These are phyloP conservation scores for Cebus imitator DNA, from an alignment of 2,113 vertebrate genomes.

Conservation along the genomic window DNA sequence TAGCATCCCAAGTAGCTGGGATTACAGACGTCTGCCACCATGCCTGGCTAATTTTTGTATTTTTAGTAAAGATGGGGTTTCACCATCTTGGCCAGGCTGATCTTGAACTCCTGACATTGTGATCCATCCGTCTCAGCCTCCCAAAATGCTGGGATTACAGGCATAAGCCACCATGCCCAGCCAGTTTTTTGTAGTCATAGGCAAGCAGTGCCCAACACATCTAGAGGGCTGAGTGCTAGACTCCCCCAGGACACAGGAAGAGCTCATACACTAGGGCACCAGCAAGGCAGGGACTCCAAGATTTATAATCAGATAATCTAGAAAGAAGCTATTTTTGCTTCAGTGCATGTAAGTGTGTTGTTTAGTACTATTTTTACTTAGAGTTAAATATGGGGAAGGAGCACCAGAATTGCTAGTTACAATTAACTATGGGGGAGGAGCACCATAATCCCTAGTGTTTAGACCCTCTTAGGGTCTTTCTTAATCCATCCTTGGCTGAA, in stretches of 20 bases:
- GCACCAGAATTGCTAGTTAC: not conserved
- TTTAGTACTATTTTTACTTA: not conserved
- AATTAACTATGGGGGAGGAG: not conserved
- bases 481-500: not conserved
- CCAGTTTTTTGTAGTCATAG: not conserved
- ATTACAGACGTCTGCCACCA: too few species aligned
- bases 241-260: not conserved
- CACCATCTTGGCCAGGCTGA: too few species aligned
- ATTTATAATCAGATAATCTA: not conserved
- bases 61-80: too few species aligned
- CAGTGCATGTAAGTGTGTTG: not conserved
- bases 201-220: not conserved
- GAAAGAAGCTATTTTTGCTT: slow-evolving; percentile 13
- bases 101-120: too few species aligned
- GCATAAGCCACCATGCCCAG: too few species aligned
- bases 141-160: too few species aligned
- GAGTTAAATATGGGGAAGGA: not conserved
- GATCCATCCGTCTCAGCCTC: too few species aligned
- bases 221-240: not conserved
- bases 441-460: not conserved
- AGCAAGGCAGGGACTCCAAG: not conserved
- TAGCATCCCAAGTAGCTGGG: too few species aligned
- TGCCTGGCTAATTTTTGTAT: too few species aligned
- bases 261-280: not conserved
- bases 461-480: not conserved